A percentile compares a stretch with the other conserved stretches of the same genome.
Evolutionary conservation across 2,797 vertebrate species (phyloP).

Genomic region (Acipenser transmontanus): DNA sequence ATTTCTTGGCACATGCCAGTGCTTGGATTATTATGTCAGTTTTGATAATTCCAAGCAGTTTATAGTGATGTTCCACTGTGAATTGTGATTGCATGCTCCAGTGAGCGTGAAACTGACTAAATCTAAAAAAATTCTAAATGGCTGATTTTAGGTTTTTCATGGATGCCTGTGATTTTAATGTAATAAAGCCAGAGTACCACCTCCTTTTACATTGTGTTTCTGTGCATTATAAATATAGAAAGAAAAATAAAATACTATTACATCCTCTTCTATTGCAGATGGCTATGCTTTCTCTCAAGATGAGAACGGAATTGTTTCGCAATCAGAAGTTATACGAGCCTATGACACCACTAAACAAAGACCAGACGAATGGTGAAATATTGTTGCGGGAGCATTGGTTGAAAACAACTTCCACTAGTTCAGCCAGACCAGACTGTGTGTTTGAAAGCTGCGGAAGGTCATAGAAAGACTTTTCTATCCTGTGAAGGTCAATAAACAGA

Average conservation of each 20-base stretch:
- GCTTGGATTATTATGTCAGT: no score
- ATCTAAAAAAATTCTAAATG: no score
- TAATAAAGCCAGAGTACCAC: no score
- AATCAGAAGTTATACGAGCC: constrained; percentile 93
- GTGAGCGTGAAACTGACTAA: no score
- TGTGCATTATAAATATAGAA: no score
- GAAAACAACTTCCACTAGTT: not conserved
- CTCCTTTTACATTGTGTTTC: no score
- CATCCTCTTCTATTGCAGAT: constrained; percentile 54
- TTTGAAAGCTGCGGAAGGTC: constrained; percentile 27
- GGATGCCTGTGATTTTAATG: no score
- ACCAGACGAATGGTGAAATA: constrained; percentile 82
- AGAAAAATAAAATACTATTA: not conserved
- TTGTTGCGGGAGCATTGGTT: constrained; percentile 23
- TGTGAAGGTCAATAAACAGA: constrained; percentile 22
- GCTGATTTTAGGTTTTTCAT: no score
- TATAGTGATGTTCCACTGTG: no score
- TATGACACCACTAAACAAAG: constrained; percentile 97
- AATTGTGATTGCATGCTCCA: no score
- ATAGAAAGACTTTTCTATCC: constrained; percentile 20
- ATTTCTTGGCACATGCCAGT: no score
- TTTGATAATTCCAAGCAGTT: no score
- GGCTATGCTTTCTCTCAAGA: constrained; percentile 98
- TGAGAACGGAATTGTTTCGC: constrained; percentile 94
- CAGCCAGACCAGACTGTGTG: constrained; percentile 27